Evolutionary conservation across 2,113 vertebrate genomes (phyloP), one percentile per base, ranked within the genome.

Genomic region (Abramis brama): DNA sequence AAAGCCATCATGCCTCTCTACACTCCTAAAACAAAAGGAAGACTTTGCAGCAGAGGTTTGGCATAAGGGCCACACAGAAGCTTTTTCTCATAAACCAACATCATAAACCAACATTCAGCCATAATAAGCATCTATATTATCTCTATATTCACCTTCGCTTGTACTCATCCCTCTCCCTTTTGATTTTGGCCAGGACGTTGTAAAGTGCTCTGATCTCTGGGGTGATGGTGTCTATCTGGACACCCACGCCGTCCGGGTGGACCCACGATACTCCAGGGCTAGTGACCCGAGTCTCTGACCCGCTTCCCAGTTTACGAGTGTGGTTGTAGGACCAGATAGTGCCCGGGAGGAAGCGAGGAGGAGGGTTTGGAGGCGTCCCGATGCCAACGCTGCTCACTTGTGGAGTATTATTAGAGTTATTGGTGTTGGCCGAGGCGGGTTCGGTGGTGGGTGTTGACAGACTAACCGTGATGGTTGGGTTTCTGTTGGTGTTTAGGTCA

Each of bases 161-260:
- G 92, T 98, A 99, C 90, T 99, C 97, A 62, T 99, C 98, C 43
- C 98, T 93, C 90, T 99, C 98, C 84, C 98, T 90, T 94, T 98
- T 99, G 90, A 99, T 98, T 93, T 99, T 99, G 89, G 96, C 97
- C 95, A 99, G 93, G 71, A 99, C 98, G 83, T 99, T 99, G 91
- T 99, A 99, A 52, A 99, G 96, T 1, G 98, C 98, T n/a, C 98
- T 94, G 90, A 99, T 98, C 94, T 99, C 98, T 0, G 98, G 98
- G 25, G 98, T 98, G 93, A 99, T 98, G 93, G 98, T 99, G 92
- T 99, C 98, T 57, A 98, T 98, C 95, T 99, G 98, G 83, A 99
- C 98, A 3, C 98, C 98, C 5, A 99, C 97, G 6, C 98, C 98
- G 52, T 99, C 98, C 1, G 97, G 97, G 85, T 99, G 98, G 27